Evolutionary conservation across 2,888 invertebrate species (phyloP), one percentile per base, ranked within the genome.

Genomic region (Drosophila helvetica): DNA sequence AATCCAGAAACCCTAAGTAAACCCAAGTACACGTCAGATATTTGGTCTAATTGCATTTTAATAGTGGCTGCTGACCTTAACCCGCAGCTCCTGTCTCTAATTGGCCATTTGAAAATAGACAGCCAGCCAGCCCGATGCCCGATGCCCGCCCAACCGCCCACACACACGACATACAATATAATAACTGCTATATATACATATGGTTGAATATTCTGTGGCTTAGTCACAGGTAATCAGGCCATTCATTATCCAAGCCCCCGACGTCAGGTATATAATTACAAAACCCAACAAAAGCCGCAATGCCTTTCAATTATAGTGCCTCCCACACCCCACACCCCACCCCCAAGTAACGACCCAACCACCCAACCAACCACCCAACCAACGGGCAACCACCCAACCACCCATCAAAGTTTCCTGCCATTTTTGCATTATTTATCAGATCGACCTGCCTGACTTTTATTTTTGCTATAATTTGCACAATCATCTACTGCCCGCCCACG

Each of bases 361-460:
- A 6, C 38, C 15, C 15, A n/a, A 38, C 38, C 38, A n/a, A 1
- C 38, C 15, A 15, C 6, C 15, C 15, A 33, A 33, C n/a, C n/a
- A n/a, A n/a, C n/a, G n/a, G n/a, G n/a, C n/a, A n/a, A n/a, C 30
- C 12, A 30, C 30, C 30, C 12, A 12, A 33, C 38, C 38, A 38
- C 38, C 38, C 38, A 38, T 38, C 38, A 38, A 38, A 38, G 38
- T 38, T 38, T n/a, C 38, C 38, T 38, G 56, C 66, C 64, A 57
- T 58, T 74, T 74, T 71, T 77, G 71, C 77, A 82, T 85, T 79
- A 87, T 87, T 81, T 67, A 87, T 72, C 50, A 52, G 79, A 64
- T 74, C 55, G 65, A 47, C 52, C 57, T 22, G 38, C 18, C 68
- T 38, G 62, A 57, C 74, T 59, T 67, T 63, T 74, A 64, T 63